A percentile compares a stretch with the other conserved stretches of the same genome.
phyloP scores from a whole-genome alignment of 2,113 vertebrate species.

The Athene noctua region DNA sequence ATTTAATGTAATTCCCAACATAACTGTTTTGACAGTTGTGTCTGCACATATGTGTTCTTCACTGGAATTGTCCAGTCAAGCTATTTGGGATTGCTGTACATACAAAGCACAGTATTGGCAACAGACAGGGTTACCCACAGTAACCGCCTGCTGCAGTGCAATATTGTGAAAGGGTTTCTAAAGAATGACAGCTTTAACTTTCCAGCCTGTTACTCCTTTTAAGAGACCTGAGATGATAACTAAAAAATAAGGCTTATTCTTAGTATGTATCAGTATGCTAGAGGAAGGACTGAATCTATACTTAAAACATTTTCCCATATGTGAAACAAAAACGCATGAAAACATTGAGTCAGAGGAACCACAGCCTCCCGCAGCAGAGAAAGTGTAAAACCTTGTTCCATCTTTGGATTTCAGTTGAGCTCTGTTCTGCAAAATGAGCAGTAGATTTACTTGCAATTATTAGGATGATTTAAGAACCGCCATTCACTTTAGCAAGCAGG shows the following conservation, averaged over 20 bases:
- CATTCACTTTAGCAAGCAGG: not conserved
- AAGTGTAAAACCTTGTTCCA: not conserved
- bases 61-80: not conserved
- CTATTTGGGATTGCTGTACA: accelerated
- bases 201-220: not conserved
- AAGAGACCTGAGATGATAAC: not conserved
- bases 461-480: not conserved
- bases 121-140: no score
- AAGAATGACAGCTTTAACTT: not conserved
- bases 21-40: not conserved
- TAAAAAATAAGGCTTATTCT: not conserved
- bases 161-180: not conserved
- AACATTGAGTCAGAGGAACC: not conserved
- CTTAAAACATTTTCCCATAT: not conserved
- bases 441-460: not conserved
- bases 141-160: not conserved
- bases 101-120: no score
- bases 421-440: not conserved
- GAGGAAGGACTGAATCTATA: not conserved
- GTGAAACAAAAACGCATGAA: not conserved
- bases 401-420: not conserved
- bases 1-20: not conserved
- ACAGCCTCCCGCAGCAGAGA: not conserved
- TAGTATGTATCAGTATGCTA: not conserved
- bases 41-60: not conserved